Conservation (phyloP, 2,797 vertebrate species). For the Ceryle rudis region DNA sequence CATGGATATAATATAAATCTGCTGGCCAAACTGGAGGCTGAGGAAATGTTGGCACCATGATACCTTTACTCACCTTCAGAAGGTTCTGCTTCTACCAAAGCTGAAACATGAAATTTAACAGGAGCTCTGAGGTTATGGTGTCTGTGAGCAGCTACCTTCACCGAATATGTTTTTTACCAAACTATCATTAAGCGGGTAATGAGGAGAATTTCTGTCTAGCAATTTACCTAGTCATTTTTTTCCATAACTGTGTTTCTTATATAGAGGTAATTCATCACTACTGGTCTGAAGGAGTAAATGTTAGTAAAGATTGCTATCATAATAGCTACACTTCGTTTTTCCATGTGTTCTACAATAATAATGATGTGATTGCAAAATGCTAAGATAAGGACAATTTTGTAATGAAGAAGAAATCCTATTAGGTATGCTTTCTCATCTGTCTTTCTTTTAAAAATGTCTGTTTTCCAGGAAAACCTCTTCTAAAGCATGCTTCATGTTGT, state of each 20-base stretch:
- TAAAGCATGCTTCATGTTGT: neutral
- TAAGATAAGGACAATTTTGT: conserved; percentile 38
- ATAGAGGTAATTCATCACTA: neutral
- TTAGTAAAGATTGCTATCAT: conserved; percentile 30
- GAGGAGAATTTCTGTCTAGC: neutral
- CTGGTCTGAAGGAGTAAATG: neutral
- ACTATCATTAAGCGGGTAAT: neutral
- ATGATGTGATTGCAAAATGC: conserved; percentile 50
- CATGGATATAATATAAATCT: neutral
- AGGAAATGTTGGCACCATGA: neutral
- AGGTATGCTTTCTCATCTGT: conserved; percentile 41
- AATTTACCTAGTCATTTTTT: conserved; percentile 12
- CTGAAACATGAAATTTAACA: neutral
- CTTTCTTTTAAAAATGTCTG: conserved; percentile 65
- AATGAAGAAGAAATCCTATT: conserved; percentile 47
- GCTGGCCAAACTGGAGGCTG: neutral
- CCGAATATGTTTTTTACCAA: neutral
- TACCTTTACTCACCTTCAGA: neutral
- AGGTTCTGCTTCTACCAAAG: neutral
- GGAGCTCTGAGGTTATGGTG: neutral
- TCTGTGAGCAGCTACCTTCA: neutral
- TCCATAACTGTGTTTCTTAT: neutral
- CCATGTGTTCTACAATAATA: neutral
- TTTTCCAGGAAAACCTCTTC: conserved; percentile 55
- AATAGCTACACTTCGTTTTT: conserved; percentile 38